Base-by-base conservation (phyloP, 2,888 invertebrate species). In the Spicauda simplicius region DNA sequence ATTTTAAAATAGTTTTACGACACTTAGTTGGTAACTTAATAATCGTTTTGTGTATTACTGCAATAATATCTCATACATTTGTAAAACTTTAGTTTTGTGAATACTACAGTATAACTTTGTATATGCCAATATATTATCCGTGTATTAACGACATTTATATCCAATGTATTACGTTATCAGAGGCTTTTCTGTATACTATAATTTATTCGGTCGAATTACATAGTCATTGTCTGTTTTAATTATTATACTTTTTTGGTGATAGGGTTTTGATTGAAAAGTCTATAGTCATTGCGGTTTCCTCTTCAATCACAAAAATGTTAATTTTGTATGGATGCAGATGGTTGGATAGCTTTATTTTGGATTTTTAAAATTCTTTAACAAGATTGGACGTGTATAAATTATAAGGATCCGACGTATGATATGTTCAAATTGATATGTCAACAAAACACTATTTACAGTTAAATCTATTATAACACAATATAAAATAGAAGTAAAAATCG, bases 1-100 rank as follows among this genome's bases (percentile, higher is more conserved):
- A 50, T 57, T 64, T 63, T 55, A 30, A 64, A 50, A 56, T 64
- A 48, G 20, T 30, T 63, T 55, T 45, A 48, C 63, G 16, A 64
- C 30, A 45, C 50, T 64, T 64, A 64, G 48, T 56, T 64, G 56
- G 56, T 33, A 64, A 33, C 19, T 56, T 63, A 56, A 53, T 53
- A 19, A 16, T 14, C 20, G 25, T 54, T 63, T 63, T 56, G 63
- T 64, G 56, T 64, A 64, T 25, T 56, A n/a, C 16, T 56, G 48
- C 56, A 57, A 57, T 25, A 56, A 56, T 50, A 50, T 48, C 50
- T 50, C 14, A 20, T 56, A 33, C 12, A 45, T 37, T 57, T 33
- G 33, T 57, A 50, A 50, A 50, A 10, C 50, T 50, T 50, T 50
- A 50, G 4, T 50, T 50, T 48, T 48, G 48, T 48, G n/a, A 48